These are phyloP conservation scores for Polyploca ridens DNA, from an alignment of 2,888 invertebrate genomes.

Conservation along the genomic window DNA sequence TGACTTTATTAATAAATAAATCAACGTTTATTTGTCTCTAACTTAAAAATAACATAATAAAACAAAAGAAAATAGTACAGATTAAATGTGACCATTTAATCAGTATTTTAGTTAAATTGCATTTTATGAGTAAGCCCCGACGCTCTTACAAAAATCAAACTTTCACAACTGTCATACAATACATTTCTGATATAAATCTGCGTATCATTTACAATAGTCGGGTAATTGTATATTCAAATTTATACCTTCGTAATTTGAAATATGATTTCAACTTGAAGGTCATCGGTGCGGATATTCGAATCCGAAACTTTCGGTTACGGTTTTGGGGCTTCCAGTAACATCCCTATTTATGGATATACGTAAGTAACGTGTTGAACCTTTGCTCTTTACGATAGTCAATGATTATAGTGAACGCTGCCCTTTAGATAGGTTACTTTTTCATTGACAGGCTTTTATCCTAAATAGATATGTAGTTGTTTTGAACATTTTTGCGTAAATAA, in stretches of 20 bases:
- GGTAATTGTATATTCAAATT: background rate
- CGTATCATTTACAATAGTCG: background rate
- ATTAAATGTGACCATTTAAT: no score
- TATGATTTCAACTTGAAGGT: background rate
- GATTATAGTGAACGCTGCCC: background rate
- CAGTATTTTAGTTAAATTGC: no score
- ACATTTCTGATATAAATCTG: background rate
- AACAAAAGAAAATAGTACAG: no score
- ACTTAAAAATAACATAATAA: no score
- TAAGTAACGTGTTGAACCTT: background rate
- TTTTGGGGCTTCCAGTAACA: background rate
- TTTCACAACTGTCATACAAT: background rate
- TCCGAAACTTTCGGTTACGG: constrained; percentile 2
- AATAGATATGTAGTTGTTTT: background rate
- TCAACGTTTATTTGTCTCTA: no score
- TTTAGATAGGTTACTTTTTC: background rate
- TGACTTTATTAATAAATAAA: no score
- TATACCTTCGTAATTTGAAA: background rate
- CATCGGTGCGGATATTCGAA: background rate
- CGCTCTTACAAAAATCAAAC: background rate
- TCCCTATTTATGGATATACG: constrained; percentile 1
- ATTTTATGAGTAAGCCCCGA: no score
- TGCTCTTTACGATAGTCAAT: background rate
- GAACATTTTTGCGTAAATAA: background rate
- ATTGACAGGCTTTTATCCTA: constrained; percentile 1